Percentiles rank a stretch among this genome's conserved stretches.
phyloP scores from a whole-genome alignment of 2,888 invertebrate genomes.

The Trachelus iudaicus region DNA sequence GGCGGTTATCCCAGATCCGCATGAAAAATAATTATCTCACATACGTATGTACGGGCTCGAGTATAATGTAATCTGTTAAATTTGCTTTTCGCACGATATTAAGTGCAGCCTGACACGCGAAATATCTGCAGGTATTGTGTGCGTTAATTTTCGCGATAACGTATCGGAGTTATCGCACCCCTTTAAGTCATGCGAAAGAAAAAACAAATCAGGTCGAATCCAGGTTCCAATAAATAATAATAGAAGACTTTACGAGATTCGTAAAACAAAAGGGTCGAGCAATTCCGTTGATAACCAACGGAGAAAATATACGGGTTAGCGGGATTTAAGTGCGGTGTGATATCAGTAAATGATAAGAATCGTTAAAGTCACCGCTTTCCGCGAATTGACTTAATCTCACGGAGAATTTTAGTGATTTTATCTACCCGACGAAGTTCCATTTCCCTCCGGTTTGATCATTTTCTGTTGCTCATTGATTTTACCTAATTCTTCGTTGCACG shows the following conservation, averaged over 20 bases:
- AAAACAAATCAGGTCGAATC: neutral
- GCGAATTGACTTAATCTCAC: neutral
- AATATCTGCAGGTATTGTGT: neutral
- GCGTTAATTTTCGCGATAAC: neutral
- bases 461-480: neutral
- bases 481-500: neutral
- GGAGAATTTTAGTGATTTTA: neutral
- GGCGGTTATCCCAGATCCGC: neutral
- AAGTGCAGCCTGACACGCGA: neutral
- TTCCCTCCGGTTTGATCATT: too few relatives aligned
- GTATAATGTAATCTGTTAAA: neutral
- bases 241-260: neutral
- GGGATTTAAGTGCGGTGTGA: neutral
- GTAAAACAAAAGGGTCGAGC: neutral
- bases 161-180: neutral
- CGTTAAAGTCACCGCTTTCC: neutral
- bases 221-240: neutral
- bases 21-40: too few relatives aligned
- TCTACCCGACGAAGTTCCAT: neutral
- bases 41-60: neutral
- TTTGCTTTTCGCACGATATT: neutral
- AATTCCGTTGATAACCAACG: neutral
- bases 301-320: neutral
- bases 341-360: neutral
- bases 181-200: neutral